phyloP scores from a whole-genome alignment of 1,140 invertebrate species.

The Triops cancriformis region DNA sequence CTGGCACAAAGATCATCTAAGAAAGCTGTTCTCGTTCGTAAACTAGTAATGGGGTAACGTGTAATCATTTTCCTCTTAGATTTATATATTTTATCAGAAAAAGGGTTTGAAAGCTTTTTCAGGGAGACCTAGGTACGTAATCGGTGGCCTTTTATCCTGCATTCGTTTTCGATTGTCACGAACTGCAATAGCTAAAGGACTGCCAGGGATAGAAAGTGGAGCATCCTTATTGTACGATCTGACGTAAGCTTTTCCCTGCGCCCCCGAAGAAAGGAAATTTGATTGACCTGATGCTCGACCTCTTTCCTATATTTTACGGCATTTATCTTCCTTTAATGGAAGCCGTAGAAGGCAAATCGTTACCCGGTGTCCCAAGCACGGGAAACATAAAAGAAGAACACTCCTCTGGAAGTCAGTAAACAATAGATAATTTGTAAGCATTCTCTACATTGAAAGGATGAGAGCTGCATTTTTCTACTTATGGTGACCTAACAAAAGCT shows the following conservation, averaged over 20 bases:
- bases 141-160: neutral
- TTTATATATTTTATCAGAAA: too few species aligned
- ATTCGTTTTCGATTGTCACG: neutral
- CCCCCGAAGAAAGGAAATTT: neutral
- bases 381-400: too few species aligned
- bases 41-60: too few species aligned
- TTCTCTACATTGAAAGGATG: too few species aligned
- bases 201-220: neutral
- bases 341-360: neutral
- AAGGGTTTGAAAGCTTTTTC: too few species aligned
- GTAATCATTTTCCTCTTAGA: too few species aligned
- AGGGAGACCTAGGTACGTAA: neutral
- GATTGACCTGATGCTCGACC: conserved; percentile 2
- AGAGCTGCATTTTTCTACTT: too few species aligned
- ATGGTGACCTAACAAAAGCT: too few species aligned
- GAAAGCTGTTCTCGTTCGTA: neutral
- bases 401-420: too few species aligned
- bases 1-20: too few species aligned
- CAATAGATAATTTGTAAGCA: too few species aligned
- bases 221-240: neutral
- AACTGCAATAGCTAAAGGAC: neutral
- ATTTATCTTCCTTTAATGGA: neutral
- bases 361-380: too few species aligned
- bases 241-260: neutral
- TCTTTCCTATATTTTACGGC: neutral